Base-by-base conservation (phyloP, 2,797 vertebrate genomes). In the Oceanodroma leucorhoa region DNA sequence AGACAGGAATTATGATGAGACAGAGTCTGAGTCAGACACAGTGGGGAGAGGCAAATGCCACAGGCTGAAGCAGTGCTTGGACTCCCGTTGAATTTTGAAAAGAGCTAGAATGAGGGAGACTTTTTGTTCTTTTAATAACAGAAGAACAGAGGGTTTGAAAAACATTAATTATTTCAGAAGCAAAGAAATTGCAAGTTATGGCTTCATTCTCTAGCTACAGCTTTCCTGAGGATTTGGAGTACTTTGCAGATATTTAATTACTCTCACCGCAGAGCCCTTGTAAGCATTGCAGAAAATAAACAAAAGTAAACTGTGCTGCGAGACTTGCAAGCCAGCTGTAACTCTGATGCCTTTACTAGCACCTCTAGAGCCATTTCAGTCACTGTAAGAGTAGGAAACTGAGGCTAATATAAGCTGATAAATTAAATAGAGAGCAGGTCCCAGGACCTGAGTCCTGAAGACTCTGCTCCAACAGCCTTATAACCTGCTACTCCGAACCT, bases 1-100 rank as follows among this genome's bases (percentile, higher is more conserved):
- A 85, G 93, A 85, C 18, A 45, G 71, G 88, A 96, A 88, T 90
- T 72, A 57, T 69, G 91, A 93, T 84, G 93, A 96, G 92, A n/a
- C 66, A 84, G 83, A 75, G 71, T 72, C 92, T 96, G 95, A 96
- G 78, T 95, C 96, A 92, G 93, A 55, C 87, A 29, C 91, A 81
- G 95, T 15, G 58, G 86, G 83, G 90, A 93, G 94, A 87, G 76
- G 76, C 76, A 87, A 87, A 93, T 76, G 83, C 73, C 86, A 67
- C 43, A 6, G 93, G 78, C 85, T 87, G 85, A 60, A 91, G 82
- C 92, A 71, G 40, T 34, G 41, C 57, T 43, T 50, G 61, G 91
- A 84, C 82, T 90, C 77, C 41, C 79, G 87, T 27, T 83, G 93
- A 92, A 93, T 96, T 93, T 70, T 91, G 70, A 90, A 83, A 89